Evolutionary conservation across 2,888 invertebrate species (phyloP).

Genomic region (Bombylius major): DNA sequence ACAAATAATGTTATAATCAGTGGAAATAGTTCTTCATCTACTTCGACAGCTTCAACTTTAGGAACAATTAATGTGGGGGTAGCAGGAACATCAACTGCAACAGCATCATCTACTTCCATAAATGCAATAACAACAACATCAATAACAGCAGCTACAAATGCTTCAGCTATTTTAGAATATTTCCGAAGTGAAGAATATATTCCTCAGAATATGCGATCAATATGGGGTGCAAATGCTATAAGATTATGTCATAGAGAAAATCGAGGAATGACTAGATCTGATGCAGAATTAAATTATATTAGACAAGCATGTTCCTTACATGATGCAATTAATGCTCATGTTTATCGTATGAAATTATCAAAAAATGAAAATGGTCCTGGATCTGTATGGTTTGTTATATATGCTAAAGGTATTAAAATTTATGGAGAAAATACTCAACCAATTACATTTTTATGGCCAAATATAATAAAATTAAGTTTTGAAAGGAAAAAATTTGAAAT

Average conservation of each 20-base stretch:
- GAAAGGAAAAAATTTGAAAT: constrained; percentile 97
- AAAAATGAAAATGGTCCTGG: constrained; percentile 64
- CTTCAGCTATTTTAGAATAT: constrained; percentile 32
- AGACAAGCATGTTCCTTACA: constrained; percentile 72
- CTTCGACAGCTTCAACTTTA: constrained; percentile 17
- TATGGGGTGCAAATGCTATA: constrained; percentile 40
- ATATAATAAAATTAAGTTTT: constrained; percentile 88
- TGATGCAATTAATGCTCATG: constrained; percentile 82
- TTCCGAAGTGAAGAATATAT: constrained; percentile 81
- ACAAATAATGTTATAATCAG: neutral
- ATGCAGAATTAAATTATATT: constrained; percentile 81
- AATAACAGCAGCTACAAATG: neutral
- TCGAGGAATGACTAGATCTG: constrained; percentile 59
- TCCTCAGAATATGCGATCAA: constrained; percentile 50
- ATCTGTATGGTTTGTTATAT: constrained; percentile 79
- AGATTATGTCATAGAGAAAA: constrained; percentile 74
- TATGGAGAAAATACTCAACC: constrained; percentile 57
- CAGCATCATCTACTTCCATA: constrained; percentile 18
- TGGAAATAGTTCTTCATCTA: constrained; percentile 6
- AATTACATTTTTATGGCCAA: constrained; percentile 86
- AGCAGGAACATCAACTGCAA: constrained; percentile 29
- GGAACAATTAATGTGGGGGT: constrained; percentile 16
- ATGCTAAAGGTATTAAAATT: constrained; percentile 83
- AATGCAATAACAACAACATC: constrained; percentile 12
- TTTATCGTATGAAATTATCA: constrained; percentile 65